phyloP scores from a whole-genome alignment of 2,797 vertebrate genomes.

The Tapera naevia region DNA sequence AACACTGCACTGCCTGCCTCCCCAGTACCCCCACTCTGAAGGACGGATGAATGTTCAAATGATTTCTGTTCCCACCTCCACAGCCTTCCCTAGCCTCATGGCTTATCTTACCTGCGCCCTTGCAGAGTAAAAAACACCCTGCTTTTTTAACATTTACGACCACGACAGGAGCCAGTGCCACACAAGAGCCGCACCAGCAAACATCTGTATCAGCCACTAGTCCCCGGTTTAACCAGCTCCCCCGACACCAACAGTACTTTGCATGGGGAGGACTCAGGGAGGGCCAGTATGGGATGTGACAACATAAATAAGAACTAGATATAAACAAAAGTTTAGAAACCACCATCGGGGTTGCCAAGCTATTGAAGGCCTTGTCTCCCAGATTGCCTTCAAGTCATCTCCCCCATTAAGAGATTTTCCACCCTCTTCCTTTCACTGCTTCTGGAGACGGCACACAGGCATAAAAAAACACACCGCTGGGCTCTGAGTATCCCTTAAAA shows the following conservation, averaged over 20 bases:
- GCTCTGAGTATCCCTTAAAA: slow-evolving; percentile 70
- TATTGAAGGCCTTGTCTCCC: slow-evolving; percentile 68
- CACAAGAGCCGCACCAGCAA: background rate
- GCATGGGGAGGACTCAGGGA: slow-evolving; percentile 37
- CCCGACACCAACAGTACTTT: slow-evolving; percentile 53
- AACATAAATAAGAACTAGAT: slow-evolving; percentile 62
- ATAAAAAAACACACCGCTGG: background rate
- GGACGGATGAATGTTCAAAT: background rate
- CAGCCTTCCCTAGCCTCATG: background rate
- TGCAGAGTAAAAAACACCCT: background rate
- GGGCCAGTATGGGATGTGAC: slow-evolving; percentile 61
- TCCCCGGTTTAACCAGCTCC: slow-evolving; percentile 30
- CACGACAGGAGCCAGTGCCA: background rate
- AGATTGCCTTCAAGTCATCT: slow-evolving; percentile 63
- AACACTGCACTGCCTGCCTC: background rate
- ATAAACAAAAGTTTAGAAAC: slow-evolving; percentile 75
- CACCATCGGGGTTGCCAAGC: slow-evolving; percentile 17
- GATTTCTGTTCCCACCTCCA: background rate
- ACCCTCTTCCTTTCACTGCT: background rate
- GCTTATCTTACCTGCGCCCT: background rate
- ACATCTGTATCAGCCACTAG: slow-evolving; percentile 54
- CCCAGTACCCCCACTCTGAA: background rate
- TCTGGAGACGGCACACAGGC: background rate
- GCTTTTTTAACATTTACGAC: background rate
- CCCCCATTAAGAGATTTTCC: background rate